phyloP scores from a whole-genome alignment of 2,888 invertebrate species.

The Drosophila austrosaltans region DNA sequence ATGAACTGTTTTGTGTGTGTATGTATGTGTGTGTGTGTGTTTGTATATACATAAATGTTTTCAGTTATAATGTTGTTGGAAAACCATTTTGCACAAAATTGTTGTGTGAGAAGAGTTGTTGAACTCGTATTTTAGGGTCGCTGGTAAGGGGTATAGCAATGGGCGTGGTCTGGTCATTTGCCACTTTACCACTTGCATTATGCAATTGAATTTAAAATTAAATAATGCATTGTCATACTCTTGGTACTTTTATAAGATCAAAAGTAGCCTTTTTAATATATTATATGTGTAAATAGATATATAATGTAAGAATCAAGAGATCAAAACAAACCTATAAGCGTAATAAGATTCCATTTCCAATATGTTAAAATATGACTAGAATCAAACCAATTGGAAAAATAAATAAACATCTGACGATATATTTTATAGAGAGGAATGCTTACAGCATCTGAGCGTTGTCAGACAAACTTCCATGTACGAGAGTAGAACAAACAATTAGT shows the following conservation, averaged over 20 bases:
- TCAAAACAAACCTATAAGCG: neutral
- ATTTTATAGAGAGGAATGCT: too few relatives aligned
- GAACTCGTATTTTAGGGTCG: conserved; percentile 16
- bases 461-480: too few relatives aligned
- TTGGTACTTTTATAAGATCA: conserved; percentile 1
- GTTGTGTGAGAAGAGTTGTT: conserved; percentile 30
- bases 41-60: conserved; percentile 18
- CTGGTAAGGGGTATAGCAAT: conserved; percentile 7
- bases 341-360: neutral
- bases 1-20: conserved; percentile 49
- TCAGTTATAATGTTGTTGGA: conserved; percentile 45
- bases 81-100: conserved; percentile 55
- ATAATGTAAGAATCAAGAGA: neutral
- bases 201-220: conserved; percentile 71
- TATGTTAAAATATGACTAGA: neutral
- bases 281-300: too few relatives aligned
- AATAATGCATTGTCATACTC: conserved; percentile 40
- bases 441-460: too few relatives aligned
- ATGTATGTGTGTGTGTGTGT: neutral
- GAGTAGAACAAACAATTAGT: too few relatives aligned
- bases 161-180: conserved; percentile 23
- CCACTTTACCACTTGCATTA: conserved; percentile 57
- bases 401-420: neutral
- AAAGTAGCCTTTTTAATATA: neutral
- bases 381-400: neutral